Percentiles rank a stretch among this genome's conserved stretches.
phyloP scores from a whole-genome alignment of 2,888 invertebrate species.

The Germaria angustata region DNA sequence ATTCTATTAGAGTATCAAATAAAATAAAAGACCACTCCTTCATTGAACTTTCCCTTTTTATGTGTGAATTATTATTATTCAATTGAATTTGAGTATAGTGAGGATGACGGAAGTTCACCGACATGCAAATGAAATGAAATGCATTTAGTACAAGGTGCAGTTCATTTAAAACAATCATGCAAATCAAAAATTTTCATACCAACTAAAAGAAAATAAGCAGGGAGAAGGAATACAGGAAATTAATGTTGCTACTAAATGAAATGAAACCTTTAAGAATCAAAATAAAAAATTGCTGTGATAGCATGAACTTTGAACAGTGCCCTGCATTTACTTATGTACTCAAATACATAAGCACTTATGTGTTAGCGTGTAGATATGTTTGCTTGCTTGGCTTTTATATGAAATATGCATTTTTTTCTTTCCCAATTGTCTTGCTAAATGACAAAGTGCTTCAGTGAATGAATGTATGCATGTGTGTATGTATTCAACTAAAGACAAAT shows the following conservation, averaged over 20 bases:
- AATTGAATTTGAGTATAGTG: conserved; percentile 47
- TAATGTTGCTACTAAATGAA: conserved; percentile 60
- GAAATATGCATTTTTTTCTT: background rate
- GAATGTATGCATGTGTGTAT: background rate
- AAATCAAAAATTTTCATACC: conserved; percentile 56
- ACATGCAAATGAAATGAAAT: conserved; percentile 65
- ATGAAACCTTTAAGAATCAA: conserved; percentile 47
- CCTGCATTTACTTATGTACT: background rate
- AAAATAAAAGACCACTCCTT: background rate
- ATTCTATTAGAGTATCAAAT: background rate
- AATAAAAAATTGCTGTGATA: conserved; percentile 44
- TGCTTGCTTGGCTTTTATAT: background rate
- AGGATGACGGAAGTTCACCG: conserved; percentile 59
- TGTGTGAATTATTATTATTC: conserved; percentile 57
- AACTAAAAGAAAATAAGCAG: conserved; percentile 8
- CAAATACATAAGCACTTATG: background rate
- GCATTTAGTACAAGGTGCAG: conserved; percentile 67
- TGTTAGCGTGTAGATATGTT: background rate
- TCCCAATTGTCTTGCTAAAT: background rate
- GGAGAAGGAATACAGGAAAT: conserved; percentile 40
- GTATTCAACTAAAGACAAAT: conserved; percentile 15
- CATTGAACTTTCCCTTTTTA: conserved; percentile 18
- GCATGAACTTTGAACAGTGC: conserved; percentile 29
- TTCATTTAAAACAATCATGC: conserved; percentile 62
- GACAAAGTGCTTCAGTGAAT: conserved; percentile 26